Evolutionary conservation across 1,140 invertebrate species (phyloP), one percentile per base, ranked within the genome.

Genomic region (Acromyrmex echinatior): DNA sequence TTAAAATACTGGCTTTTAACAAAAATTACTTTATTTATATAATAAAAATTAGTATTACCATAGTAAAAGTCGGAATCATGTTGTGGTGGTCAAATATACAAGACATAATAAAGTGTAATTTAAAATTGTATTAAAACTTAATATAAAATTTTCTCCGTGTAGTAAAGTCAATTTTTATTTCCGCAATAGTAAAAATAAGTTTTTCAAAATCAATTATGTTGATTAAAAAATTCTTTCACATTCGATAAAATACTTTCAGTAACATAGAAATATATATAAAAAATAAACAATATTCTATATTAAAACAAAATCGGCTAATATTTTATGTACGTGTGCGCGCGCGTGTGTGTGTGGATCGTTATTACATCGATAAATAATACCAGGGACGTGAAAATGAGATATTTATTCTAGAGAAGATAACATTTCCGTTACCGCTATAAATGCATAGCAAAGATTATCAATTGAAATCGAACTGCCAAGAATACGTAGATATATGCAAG

Each of bases 291-390:
- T 68, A 51, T 25, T 4, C 2, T 18, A 68, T 53, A 35, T 25
- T 28, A 21, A 68, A 79, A 68, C 35, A 21, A 68, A 53, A 35
- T 53, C n/a, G 14, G 35, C 21, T 51, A n/a, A 68, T 65, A 49
- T 53, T 53, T 45, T 3, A 9, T 45, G 39, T 10, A 1, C 0
- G 1, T 45, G 1, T 45, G 28, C 28, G 28, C 28, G 28, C 28
- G 28, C 28, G 0, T 10, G 9, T 45, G 35, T 7, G 35, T 39
- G 35, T 39, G 35, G 6, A 49, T 49, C n/a, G 18, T 79, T 66
- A 79, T 79, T 79, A 49, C 45, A 66, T 65, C 1, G 25, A n/a
- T 78, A 78, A 63, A 78, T 78, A 66, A 79, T 68, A 53, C 68
- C 45, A 80, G 18, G n/a, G 16, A 12, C 25, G 14, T 9, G 6